A percentile compares a stretch with the other conserved stretches of the same genome.
phyloP scores from a whole-genome alignment of 2,797 vertebrate genomes.

The Apodemus agrarius region DNA sequence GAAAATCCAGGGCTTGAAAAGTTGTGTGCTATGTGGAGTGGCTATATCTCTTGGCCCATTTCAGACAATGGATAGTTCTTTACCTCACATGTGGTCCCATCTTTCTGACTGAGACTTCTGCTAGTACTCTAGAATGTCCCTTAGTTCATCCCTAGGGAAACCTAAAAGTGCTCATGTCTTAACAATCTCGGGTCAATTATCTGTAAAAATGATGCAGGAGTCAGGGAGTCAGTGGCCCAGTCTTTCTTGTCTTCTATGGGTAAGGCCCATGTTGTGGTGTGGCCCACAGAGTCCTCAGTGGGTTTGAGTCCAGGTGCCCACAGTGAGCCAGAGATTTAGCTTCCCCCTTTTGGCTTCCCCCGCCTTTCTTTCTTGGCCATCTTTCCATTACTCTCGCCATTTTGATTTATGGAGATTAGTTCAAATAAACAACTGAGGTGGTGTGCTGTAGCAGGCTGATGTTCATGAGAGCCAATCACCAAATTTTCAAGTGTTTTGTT shows the following conservation, averaged over 20 bases:
- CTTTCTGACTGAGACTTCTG: background rate
- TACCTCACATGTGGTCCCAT: background rate
- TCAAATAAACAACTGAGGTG: background rate
- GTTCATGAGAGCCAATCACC: background rate
- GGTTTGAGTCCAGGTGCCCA: background rate
- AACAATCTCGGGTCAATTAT: background rate
- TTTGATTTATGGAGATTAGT: background rate
- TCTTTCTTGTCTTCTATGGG: background rate
- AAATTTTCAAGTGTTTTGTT: conserved; percentile 14
- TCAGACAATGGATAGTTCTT: background rate
- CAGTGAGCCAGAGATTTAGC: background rate
- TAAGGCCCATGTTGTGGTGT: background rate
- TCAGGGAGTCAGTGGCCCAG: background rate
- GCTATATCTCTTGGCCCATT: background rate
- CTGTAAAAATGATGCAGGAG: background rate
- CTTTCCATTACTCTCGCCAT: background rate
- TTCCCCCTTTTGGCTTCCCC: background rate
- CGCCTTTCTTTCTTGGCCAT: background rate
- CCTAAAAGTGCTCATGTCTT: background rate
- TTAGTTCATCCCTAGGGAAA: background rate
- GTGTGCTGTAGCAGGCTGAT: background rate
- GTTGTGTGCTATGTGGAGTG: background rate
- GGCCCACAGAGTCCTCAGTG: background rate
- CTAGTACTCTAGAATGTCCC: background rate
- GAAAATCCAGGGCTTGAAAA: background rate